Evolutionary conservation across 2,888 invertebrate genomes (phyloP).

Genomic region (Epistrophella euchroma): DNA sequence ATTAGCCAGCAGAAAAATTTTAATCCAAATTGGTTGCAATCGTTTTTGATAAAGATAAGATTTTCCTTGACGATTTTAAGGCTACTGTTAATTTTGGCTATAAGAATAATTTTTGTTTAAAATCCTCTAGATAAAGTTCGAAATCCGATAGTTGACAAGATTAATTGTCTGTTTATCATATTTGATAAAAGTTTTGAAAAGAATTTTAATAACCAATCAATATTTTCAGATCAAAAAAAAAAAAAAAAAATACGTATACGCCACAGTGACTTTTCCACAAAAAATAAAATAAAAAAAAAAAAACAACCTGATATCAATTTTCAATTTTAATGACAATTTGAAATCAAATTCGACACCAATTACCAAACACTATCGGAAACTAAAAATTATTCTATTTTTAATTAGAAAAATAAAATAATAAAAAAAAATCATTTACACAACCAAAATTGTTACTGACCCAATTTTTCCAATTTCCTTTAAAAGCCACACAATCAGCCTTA

Average conservation of each 20-base stretch:
- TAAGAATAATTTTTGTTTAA: no score
- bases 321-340: background rate
- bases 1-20: no score
- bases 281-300: no score
- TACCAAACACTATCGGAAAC: conserved; percentile 34
- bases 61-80: no score
- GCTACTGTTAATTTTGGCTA: no score
- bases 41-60: no score
- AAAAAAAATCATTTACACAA: conserved; percentile 42
- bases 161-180: no score
- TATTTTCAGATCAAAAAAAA: background rate
- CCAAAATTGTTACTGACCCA: conserved; percentile 51
- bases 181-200: background rate
- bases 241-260: conserved; percentile 57
- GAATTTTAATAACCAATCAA: background rate
- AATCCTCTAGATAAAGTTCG: no score
- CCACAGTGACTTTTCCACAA: conserved; percentile 17
- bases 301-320: background rate
- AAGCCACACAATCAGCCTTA: no score
- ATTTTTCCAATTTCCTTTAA: conserved; percentile 59
- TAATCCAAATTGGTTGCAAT: no score
- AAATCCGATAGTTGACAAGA: no score
- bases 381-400: conserved; percentile 45
- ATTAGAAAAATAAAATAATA: background rate
- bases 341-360: background rate